Percentiles rank a stretch among this genome's conserved stretches.
Conservation (phyloP, 2,797 vertebrate species). For the Gadopsis bispinosus region DNA sequence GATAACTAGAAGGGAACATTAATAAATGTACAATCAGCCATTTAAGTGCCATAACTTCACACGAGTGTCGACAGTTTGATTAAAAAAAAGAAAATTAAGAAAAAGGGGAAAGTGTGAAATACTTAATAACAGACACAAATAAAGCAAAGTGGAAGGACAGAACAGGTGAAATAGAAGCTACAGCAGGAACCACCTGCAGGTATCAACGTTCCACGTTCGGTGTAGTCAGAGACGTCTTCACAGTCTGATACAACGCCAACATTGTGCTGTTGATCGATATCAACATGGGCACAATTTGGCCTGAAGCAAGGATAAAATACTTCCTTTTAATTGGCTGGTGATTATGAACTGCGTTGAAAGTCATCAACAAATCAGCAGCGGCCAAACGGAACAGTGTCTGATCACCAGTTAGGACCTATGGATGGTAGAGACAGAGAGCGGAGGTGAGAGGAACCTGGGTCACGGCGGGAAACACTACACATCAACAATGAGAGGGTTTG, state of each 20-base stretch:
- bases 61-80: accelerated
- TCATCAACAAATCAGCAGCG: not conserved
- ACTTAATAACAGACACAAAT: not conserved
- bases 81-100: not conserved
- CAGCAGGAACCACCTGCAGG: not conserved
- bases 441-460: not conserved
- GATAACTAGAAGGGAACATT: not conserved
- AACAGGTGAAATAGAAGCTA: not conserved
- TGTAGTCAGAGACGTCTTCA: not conserved
- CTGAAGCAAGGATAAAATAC: not conserved
- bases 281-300: not conserved
- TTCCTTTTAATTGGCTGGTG: not conserved
- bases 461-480: not conserved
- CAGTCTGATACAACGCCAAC: not conserved
- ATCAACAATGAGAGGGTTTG: slow-evolving; percentile 16
- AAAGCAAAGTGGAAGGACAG: not conserved
- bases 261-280: not conserved
- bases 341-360: not conserved
- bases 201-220: not conserved
- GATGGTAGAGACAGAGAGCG: not conserved
- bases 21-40: not conserved
- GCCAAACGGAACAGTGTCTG: not conserved
- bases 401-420: slow-evolving; percentile 66
- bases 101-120: not conserved
- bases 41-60: not conserved